Evolutionary conservation across 2,113 vertebrate genomes (phyloP), one percentile per base, ranked within the genome.

Genomic region (Ctenomys sociabilis): DNA sequence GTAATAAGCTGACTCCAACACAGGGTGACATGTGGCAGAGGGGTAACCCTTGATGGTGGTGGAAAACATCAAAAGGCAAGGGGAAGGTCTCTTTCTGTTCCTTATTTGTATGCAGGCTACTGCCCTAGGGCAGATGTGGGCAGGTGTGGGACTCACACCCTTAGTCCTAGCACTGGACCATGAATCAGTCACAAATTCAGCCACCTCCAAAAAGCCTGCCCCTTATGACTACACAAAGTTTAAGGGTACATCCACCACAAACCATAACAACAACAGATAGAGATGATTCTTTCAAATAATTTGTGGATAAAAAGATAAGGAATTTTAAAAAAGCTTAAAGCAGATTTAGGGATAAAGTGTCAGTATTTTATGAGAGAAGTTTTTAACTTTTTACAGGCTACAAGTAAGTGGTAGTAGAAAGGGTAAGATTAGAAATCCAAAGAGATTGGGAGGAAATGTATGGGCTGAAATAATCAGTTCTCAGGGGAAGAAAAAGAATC

Each of bases 371-470:
- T 32, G 64, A 93, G 61, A 85, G 73, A 11, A 24, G 21, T 66
- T 96, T 84, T 84, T 12, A 63, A 40, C 14, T 85, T 92, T 88
- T 75, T 90, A 82, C 43, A 84, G 82, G 40, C 54, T 68, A 13
- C 26, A 52, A n/a, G 43, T 57, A 59, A 66, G n/a, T 57, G 11
- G 8, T 22, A 49, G 32, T 10, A 80, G 35, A 89, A 59, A 68
- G 16, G 19, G 12, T 1, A 54, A 82, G 70, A 43, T 7, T n/a
- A 37, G 78, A 43, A 72, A 35, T 80, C 4, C 37, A 45, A 77
- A 22, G 5, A 35, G 21, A 40, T 37, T 3, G 4, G 54, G 28
- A 5, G 30, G 49, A 85, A 16, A 22, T 43, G 0, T 87, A n/a
- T 80, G 57, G 45, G 61, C 12, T 61, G 45, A 35, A 16, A 92